Evolutionary conservation across 2,113 vertebrate species (phyloP).

Genomic region (Mus pahari): DNA sequence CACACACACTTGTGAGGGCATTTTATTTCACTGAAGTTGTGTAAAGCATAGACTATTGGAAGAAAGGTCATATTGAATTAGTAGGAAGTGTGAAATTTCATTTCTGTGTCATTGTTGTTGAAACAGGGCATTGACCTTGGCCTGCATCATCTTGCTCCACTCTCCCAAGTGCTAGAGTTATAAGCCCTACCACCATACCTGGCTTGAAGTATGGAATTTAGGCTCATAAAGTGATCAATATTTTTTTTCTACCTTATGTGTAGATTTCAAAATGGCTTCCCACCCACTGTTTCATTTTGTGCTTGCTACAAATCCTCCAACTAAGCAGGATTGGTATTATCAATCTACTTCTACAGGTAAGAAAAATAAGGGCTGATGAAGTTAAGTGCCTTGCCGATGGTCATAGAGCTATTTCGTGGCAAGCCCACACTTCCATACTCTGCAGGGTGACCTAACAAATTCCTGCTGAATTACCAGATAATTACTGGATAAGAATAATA

Average conservation of each 20-base stretch:
- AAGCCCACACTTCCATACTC: conserved; percentile 37
- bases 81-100: conserved; percentile 4
- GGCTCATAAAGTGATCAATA: conserved; percentile 36
- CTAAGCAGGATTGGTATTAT: conserved; percentile 9
- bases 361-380: conserved; percentile 53
- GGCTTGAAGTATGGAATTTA: conserved; percentile 48
- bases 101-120: not conserved
- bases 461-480: conserved; percentile 74
- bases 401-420: conserved; percentile 38
- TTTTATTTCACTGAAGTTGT: conserved; percentile 4
- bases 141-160: not conserved
- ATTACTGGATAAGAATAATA: conserved; percentile 77
- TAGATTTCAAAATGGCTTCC: conserved; percentile 55
- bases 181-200: too few species aligned
- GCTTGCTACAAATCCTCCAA: not conserved
- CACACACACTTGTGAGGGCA: not conserved
- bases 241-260: not conserved
- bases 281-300: conserved; percentile 17
- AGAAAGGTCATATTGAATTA: conserved; percentile 25
- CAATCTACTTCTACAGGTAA: conserved; percentile 56
- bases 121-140: not conserved
- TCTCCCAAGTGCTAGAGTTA: not conserved
- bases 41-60: not conserved
- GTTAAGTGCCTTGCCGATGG: conserved; percentile 49
- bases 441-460: conserved; percentile 70